phyloP scores from a whole-genome alignment of 53 echinoderm and acorn worm species.

The Astropecten irregularis region DNA sequence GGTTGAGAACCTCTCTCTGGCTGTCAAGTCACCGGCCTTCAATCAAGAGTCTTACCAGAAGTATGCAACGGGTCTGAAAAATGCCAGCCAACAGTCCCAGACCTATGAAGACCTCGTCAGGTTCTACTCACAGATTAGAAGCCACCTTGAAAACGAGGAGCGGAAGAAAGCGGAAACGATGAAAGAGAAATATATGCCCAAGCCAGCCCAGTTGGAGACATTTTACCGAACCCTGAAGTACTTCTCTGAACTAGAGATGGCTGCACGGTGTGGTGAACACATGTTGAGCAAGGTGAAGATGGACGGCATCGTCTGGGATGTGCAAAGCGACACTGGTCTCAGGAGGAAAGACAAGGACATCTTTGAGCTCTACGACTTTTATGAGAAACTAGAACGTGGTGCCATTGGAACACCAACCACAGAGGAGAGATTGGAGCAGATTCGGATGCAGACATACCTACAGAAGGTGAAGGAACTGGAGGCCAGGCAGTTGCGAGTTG shows the following conservation, averaged over 20 bases:
- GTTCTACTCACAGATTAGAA: slow-evolving; percentile 68
- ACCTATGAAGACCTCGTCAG: slow-evolving; percentile 68
- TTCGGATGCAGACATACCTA: slow-evolving; percentile 58
- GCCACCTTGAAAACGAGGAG: slow-evolving; percentile 56
- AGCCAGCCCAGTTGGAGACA: slow-evolving; percentile 57
- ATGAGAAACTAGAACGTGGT: slow-evolving; percentile 72
- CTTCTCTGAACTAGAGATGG: slow-evolving; percentile 75
- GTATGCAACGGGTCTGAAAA: slow-evolving; percentile 66
- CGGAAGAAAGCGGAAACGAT: slow-evolving; percentile 39
- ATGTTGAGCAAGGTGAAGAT: slow-evolving; percentile 38
- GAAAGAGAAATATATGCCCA: slow-evolving; percentile 73
- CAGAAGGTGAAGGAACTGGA: slow-evolving; percentile 66
- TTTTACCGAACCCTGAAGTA: slow-evolving; percentile 73
- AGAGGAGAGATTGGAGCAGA: slow-evolving; percentile 55
- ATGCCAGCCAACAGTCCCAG: slow-evolving; percentile 65
- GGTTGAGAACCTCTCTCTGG: slow-evolving; percentile 44
- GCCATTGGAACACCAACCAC: slow-evolving; percentile 29
- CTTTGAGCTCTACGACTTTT: slow-evolving; percentile 71
- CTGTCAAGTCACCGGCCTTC: slow-evolving; percentile 74
- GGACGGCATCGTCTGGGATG: slow-evolving; percentile 61
- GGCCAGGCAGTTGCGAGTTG: slow-evolving; percentile 56
- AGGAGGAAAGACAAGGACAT: slow-evolving; percentile 66
- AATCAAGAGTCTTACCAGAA: slow-evolving; percentile 69
- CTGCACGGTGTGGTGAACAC: slow-evolving; percentile 49
- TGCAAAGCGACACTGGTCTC: slow-evolving; percentile 58